A percentile compares a stretch with the other conserved stretches of the same genome.
Conservation (phyloP, 2,113 vertebrate species). For the Pangasianodon gigas region DNA sequence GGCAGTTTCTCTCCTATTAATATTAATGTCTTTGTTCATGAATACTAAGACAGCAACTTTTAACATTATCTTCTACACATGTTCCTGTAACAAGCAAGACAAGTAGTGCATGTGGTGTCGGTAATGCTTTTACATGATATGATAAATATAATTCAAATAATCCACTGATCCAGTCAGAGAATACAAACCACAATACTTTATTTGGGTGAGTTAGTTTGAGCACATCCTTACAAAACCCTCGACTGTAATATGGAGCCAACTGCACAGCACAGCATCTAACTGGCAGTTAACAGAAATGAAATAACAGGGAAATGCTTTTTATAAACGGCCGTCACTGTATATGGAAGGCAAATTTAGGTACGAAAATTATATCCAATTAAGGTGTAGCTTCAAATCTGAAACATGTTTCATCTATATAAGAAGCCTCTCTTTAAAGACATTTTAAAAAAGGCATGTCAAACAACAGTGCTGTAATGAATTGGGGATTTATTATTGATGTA, state of each 20-base stretch:
- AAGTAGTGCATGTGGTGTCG: neutral
- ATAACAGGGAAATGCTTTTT: neutral
- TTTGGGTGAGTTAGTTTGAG: slow-evolving; percentile 26
- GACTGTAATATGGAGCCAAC: neutral
- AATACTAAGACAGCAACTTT: slow-evolving; percentile 42
- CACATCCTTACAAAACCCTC: slow-evolving; percentile 34
- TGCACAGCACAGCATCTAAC: neutral
- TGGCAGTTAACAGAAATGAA: neutral
- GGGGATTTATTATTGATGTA: neutral
- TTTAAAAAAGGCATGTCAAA: neutral
- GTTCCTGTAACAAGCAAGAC: neutral
- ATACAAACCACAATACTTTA: slow-evolving; percentile 52
- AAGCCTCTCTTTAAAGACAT: neutral
- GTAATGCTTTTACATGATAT: neutral
- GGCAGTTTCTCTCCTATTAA: slow-evolving; percentile 49
- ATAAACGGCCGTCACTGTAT: neutral
- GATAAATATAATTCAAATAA: neutral
- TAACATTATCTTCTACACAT: neutral
- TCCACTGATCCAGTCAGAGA: neutral
- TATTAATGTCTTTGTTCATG: slow-evolving; percentile 50
- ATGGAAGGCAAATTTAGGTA: neutral
- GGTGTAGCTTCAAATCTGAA: neutral
- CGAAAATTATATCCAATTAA: neutral
- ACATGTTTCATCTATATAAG: neutral
- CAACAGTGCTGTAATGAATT: neutral